Conservation (phyloP, 2,797 vertebrate species). For the Poeciliopsis gracilis region DNA sequence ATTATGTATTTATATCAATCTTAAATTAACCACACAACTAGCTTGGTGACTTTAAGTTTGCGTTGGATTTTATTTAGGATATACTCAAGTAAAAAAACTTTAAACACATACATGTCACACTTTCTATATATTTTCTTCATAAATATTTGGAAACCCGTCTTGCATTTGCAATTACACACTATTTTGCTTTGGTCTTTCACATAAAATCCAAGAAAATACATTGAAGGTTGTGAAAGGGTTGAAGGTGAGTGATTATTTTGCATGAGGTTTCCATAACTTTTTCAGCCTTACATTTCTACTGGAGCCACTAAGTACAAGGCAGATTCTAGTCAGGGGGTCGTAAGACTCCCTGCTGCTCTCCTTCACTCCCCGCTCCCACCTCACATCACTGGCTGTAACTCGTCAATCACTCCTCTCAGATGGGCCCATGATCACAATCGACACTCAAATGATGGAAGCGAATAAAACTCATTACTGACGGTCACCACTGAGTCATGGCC, state of each 20-base stretch:
- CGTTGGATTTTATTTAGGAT: not conserved
- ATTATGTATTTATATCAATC: not conserved
- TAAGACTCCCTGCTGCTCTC: slow-evolving; percentile 26
- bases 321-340: not conserved
- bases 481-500: slow-evolving; percentile 83
- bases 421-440: slow-evolving; percentile 98
- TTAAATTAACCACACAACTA: not conserved
- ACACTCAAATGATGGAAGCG: slow-evolving; percentile 99
- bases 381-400: slow-evolving; percentile 68
- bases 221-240: not conserved
- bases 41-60: not conserved
- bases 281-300: not conserved
- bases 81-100: not conserved
- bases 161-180: not conserved
- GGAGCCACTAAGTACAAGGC: not conserved
- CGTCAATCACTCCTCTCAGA: slow-evolving; percentile 93
- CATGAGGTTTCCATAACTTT: not conserved
- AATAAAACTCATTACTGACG: slow-evolving; percentile 99
- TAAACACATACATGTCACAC: not conserved
- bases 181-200: not conserved
- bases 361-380: slow-evolving; percentile 21
- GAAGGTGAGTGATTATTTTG: not conserved
- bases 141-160: not conserved
- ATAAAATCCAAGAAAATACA: not conserved
- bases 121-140: not conserved